Percentiles rank a stretch among this genome's conserved stretches.
Evolutionary conservation across 2,888 invertebrate species (phyloP).

Genomic region (Mythimna impura): DNA sequence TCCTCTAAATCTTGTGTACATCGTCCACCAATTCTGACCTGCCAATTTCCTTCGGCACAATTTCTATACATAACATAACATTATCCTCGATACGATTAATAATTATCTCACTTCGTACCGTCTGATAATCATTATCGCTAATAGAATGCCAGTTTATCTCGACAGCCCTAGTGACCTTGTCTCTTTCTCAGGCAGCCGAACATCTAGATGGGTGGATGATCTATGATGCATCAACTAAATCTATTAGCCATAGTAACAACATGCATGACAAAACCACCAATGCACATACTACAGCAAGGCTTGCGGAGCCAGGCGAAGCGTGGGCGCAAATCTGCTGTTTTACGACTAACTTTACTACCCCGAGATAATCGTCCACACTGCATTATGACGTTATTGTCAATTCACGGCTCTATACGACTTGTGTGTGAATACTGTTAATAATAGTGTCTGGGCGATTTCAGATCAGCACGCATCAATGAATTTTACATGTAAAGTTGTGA

Average conservation of each 20-base stretch:
- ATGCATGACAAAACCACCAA: slow-evolving; percentile 8
- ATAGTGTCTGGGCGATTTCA: slow-evolving; percentile 45
- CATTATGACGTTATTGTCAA: slow-evolving; percentile 69
- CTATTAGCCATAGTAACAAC: not conserved
- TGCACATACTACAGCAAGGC: slow-evolving; percentile 19
- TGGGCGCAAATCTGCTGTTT: slow-evolving; percentile 68
- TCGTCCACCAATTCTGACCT: not conserved
- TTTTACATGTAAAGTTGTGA: slow-evolving; percentile 23
- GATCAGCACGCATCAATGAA: slow-evolving; percentile 33
- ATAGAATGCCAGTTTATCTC: too few relatives aligned
- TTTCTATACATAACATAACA: not conserved
- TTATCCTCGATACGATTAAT: too few relatives aligned
- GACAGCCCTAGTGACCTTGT: too few relatives aligned
- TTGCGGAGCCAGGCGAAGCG: slow-evolving; percentile 46
- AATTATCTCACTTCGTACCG: too few relatives aligned
- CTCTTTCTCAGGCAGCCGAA: too few relatives aligned
- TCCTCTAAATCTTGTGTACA: not conserved
- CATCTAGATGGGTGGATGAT: too few relatives aligned
- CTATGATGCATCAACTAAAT: too few relatives aligned
- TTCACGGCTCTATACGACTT: slow-evolving; percentile 58
- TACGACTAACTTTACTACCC: slow-evolving; percentile 66
- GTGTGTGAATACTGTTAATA: slow-evolving; percentile 48
- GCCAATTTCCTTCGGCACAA: not conserved
- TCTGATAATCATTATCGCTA: too few relatives aligned
- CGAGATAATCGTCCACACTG: slow-evolving; percentile 67